These are phyloP conservation scores for Jacana jacana DNA, from an alignment of 2,113 vertebrate species.

Conservation along the genomic window DNA sequence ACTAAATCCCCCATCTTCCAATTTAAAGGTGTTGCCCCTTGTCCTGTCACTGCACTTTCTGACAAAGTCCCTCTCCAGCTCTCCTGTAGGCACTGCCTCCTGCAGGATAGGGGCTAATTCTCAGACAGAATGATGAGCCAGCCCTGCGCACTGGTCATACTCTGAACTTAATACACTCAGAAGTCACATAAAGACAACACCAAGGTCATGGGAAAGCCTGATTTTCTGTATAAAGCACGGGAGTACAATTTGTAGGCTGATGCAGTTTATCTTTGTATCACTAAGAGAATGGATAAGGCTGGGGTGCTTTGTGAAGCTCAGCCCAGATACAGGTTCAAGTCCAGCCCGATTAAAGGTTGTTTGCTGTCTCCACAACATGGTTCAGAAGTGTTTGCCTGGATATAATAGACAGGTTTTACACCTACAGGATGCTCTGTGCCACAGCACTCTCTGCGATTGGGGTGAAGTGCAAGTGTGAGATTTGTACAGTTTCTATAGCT, in stretches of 20 bases:
- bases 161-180: background rate
- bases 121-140: background rate
- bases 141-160: background rate
- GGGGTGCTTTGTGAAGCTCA: background rate
- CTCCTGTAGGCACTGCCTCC: too few relatives aligned
- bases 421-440: background rate
- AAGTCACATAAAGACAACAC: background rate
- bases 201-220: fast-evolving
- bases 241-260: background rate
- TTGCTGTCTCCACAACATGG: background rate
- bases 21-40: too few relatives aligned
- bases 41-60: too few relatives aligned
- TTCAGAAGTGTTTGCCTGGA: background rate
- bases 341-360: background rate
- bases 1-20: too few relatives aligned
- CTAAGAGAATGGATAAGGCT: background rate
- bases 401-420: background rate
- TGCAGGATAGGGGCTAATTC: background rate
- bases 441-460: background rate
- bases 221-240: background rate
- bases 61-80: too few relatives aligned
- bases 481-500: background rate
- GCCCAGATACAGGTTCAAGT: background rate
- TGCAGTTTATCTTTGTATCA: background rate
- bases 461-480: background rate